phyloP scores from a whole-genome alignment of 2,888 invertebrate genomes.

The Ctenicera cuprea region DNA sequence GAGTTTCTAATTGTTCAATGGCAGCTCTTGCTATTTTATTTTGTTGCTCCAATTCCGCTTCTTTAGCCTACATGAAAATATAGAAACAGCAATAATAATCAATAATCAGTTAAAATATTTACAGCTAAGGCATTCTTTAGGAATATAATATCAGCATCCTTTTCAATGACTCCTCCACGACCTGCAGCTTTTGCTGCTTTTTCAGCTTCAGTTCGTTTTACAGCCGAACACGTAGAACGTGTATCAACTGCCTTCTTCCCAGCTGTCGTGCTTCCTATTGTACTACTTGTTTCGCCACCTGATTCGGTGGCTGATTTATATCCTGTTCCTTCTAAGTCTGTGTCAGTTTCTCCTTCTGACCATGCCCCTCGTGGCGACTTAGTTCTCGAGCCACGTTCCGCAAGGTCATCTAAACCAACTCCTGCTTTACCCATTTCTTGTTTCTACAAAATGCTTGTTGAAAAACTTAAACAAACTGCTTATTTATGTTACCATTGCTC shows the following conservation, averaged over 20 bases:
- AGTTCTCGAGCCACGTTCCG: not conserved
- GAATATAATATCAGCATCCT: slow-evolving; percentile 54
- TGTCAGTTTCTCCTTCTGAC: not conserved
- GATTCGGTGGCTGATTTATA: not conserved
- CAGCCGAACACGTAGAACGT: slow-evolving; percentile 10
- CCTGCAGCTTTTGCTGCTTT: slow-evolving; percentile 3
- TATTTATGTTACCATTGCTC: slow-evolving; percentile 42
- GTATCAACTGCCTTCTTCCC: not conserved
- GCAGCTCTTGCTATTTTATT: slow-evolving; percentile 60
- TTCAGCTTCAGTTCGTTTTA: not conserved
- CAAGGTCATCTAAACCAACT: slow-evolving; percentile 12
- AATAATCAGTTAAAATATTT: slow-evolving; percentile 13
- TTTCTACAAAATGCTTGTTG: slow-evolving; percentile 26
- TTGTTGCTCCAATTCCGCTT: slow-evolving; percentile 64
- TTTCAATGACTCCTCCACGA: slow-evolving; percentile 34
- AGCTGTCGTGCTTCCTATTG: not conserved
- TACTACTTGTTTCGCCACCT: not conserved
- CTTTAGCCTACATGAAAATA: slow-evolving; percentile 59
- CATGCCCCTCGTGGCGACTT: not conserved
- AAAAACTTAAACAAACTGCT: not conserved
- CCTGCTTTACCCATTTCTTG: slow-evolving; percentile 23
- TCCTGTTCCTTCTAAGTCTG: not conserved
- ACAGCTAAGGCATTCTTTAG: slow-evolving; percentile 55
- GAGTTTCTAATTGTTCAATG: slow-evolving; percentile 65
- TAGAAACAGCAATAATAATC: not conserved